Percentiles rank a stretch among this genome's conserved stretches.
These are phyloP conservation scores for Leucoptera coffeella DNA, from an alignment of 2,888 invertebrate genomes.

Conservation along the genomic window DNA sequence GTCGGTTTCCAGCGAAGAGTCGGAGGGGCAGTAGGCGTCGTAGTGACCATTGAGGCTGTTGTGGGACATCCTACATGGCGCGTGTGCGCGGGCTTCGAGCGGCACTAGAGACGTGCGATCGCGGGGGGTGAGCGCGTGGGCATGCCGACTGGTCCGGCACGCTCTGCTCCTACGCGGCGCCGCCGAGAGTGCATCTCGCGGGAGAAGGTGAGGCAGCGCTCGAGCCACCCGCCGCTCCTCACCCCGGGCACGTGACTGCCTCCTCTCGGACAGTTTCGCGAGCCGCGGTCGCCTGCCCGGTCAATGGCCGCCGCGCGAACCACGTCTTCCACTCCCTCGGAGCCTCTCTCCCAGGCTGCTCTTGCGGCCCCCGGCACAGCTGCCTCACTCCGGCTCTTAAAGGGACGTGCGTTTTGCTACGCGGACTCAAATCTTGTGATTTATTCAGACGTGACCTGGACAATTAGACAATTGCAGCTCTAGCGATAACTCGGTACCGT, in stretches of 20 bases:
- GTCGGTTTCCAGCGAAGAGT: conserved; percentile 44
- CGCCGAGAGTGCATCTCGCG: conserved; percentile 43
- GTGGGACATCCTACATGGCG: conserved; percentile 53
- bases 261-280: conserved; percentile 33
- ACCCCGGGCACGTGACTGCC: conserved; percentile 54
- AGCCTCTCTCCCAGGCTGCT: too few species aligned
- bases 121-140: conserved; percentile 25
- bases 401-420: too few species aligned
- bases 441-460: too few species aligned
- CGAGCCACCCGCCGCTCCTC: conserved; percentile 47
- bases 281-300: conserved; percentile 32
- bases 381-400: too few species aligned
- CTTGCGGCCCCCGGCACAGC: too few species aligned
- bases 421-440: too few species aligned
- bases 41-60: conserved; percentile 47
- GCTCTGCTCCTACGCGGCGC: conserved; percentile 42
- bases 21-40: conserved; percentile 45
- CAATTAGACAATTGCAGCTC: too few species aligned
- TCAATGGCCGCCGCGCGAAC: conserved; percentile 40
- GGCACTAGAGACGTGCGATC: too few species aligned
- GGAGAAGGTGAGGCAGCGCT: conserved; percentile 25
- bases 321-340: too few species aligned
- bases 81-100: conserved; percentile 7
- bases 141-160: conserved; percentile 37
- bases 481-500: too few species aligned